Percentiles rank a stretch among this genome's conserved stretches.
Evolutionary conservation across 2,113 vertebrate genomes (phyloP).

Genomic region (Labeo catla): DNA sequence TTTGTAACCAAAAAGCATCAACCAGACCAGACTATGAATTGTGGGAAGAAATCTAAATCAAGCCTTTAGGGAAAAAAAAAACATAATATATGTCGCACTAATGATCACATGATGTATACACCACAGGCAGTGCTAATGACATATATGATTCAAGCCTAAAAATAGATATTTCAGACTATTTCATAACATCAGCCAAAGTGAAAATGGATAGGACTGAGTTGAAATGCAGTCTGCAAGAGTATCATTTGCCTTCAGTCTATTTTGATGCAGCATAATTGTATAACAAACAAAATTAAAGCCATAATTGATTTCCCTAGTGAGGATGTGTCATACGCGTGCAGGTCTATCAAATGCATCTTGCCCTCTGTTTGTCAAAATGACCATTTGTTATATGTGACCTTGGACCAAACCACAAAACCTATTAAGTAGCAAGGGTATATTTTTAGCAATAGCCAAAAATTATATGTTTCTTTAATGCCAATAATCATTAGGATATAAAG

Average conservation of each 20-base stretch:
- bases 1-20: constrained; percentile 9
- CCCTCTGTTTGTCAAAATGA: constrained; percentile 15
- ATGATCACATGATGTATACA: neutral
- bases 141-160: neutral
- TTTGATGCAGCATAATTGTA: constrained; percentile 13
- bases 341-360: neutral
- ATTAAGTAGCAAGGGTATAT: too few relatives aligned
- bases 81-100: neutral
- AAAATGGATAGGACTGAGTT: neutral
- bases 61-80: neutral
- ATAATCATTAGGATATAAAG: too few relatives aligned
- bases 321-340: neutral
- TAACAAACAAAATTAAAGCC: neutral
- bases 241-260: neutral
- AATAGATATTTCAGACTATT: neutral
- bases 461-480: too few relatives aligned
- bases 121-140: neutral
- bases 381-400: neutral
- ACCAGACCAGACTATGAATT: neutral
- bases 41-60: neutral
- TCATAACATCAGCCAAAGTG: neutral
- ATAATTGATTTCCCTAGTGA: constrained; percentile 13
- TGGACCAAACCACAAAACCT: too few relatives aligned
- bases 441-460: too few relatives aligned
- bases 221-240: neutral